Percentiles rank a stretch among this genome's conserved stretches.
Evolutionary conservation across 2,888 invertebrate species (phyloP).

Genomic region (Ferrisia virgata): DNA sequence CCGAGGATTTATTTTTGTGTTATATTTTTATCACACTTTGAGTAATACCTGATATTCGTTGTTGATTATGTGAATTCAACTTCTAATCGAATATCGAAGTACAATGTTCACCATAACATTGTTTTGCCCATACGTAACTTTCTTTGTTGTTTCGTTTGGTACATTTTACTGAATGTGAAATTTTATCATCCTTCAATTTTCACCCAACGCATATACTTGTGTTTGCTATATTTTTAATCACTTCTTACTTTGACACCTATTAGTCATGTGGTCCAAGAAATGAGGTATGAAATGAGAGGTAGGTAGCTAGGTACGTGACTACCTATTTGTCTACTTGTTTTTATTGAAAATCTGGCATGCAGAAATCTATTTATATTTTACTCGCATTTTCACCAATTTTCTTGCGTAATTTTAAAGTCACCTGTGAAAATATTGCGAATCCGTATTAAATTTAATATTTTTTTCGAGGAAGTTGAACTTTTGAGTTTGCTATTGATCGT

Average conservation of each 20-base stretch:
- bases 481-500: no score
- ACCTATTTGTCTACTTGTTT: no score
- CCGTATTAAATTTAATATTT: no score
- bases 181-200: neutral
- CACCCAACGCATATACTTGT: neutral
- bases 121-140: neutral
- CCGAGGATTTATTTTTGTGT: neutral
- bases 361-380: no score
- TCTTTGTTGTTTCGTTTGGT: neutral
- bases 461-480: no score
- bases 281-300: no score
- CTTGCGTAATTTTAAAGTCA: no score
- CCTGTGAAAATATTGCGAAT: no score
- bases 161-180: neutral
- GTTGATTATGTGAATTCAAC: neutral
- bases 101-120: neutral
- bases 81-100: slow-evolving; percentile 10
- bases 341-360: no score
- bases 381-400: no score
- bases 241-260: neutral
- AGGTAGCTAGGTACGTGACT: no score
- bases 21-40: neutral
- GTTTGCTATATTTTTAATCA: neutral
- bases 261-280: neutral
- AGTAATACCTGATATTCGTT: neutral